Conservation (phyloP, 2,113 vertebrate species). For the Spea bombifrons region DNA sequence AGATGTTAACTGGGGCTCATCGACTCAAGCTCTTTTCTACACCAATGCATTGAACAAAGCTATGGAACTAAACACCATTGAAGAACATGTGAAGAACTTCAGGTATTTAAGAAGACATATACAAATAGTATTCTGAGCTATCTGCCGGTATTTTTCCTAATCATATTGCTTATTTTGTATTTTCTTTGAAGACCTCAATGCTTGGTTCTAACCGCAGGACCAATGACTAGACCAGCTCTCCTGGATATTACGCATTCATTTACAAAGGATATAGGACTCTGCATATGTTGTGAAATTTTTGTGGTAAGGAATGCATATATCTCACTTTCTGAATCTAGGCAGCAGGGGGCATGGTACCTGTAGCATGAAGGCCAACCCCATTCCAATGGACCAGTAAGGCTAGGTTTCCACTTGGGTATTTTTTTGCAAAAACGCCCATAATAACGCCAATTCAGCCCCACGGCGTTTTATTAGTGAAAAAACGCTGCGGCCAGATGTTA, state of each 20-base stretch:
- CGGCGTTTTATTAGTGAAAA: no score
- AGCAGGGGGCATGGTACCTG: no score
- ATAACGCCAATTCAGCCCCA: no score
- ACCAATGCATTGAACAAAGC: conserved; percentile 85
- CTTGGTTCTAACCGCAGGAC: conserved; percentile 78
- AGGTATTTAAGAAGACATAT: conserved; percentile 67
- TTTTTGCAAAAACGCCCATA: no score
- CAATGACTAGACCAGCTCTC: conserved; percentile 83
- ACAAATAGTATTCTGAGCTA: no score
- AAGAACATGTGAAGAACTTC: conserved; percentile 97
- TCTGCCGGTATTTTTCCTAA: not conserved
- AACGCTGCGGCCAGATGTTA: no score
- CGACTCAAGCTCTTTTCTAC: conserved; percentile 89
- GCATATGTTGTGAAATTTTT: conserved; percentile 85
- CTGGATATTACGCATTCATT: conserved; percentile 86
- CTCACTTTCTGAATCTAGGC: no score
- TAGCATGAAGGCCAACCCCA: no score
- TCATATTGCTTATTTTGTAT: not conserved
- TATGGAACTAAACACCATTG: conserved; percentile 77
- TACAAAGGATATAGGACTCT: conserved; percentile 88
- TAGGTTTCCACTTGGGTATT: no score
- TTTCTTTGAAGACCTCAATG: conserved; percentile 82
- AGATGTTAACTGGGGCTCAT: conserved; percentile 98
- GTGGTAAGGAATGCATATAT: conserved; percentile 68
- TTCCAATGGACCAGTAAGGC: no score